Conservation (phyloP, 2,113 vertebrate genomes). For the Centrocercus urophasianus region DNA sequence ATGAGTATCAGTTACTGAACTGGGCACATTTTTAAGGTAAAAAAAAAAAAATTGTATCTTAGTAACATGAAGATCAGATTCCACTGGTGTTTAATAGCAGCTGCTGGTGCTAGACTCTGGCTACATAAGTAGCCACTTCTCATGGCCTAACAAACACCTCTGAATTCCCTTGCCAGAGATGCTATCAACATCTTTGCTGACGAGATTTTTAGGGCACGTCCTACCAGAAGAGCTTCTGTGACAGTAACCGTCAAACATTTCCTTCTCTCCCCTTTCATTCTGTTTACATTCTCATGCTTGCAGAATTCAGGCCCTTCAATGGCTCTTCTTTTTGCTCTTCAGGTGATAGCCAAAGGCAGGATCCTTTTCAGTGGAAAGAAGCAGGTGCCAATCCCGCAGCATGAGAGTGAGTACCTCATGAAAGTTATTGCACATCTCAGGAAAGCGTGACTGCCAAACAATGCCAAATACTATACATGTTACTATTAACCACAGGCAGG, state of each 20-base stretch:
- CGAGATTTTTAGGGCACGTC: background rate
- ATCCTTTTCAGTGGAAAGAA: slow-evolving; percentile 58
- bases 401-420: slow-evolving; percentile 24
- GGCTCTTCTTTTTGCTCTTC: background rate
- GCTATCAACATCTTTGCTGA: background rate
- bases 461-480: background rate
- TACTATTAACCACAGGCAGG: background rate
- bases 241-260: fast-evolving
- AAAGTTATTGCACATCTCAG: background rate
- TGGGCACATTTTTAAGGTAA: fast-evolving
- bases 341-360: slow-evolving; percentile 51
- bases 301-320: background rate
- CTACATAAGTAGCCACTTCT: background rate
- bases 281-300: background rate
- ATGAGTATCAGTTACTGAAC: background rate
- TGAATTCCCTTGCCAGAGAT: background rate
- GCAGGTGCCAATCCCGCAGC: slow-evolving; percentile 9
- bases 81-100: background rate
- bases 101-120: background rate
- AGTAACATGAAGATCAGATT: background rate
- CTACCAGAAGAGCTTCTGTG: background rate
- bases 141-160: background rate
- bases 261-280: background rate
- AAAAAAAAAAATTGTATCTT: background rate
- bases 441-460: background rate